Evolutionary conservation across 2,888 invertebrate species (phyloP).

Genomic region (Crepidodera aurea): DNA sequence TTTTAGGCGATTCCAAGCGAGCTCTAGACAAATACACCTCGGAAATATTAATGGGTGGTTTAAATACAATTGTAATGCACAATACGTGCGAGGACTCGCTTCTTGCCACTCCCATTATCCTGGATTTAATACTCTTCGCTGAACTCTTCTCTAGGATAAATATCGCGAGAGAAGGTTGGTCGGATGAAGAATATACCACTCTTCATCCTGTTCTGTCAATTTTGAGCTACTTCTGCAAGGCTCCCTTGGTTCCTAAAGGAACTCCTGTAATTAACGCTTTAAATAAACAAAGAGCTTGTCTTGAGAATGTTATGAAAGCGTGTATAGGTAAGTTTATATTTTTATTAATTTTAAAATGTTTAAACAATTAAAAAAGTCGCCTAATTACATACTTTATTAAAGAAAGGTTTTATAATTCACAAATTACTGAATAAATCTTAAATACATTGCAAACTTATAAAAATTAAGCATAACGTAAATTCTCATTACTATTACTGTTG

Average conservation of each 20-base stretch:
- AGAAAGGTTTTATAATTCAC: too few species aligned
- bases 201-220: conserved; percentile 84
- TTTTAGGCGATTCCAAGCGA: conserved; percentile 87
- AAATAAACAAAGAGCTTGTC: conserved; percentile 83
- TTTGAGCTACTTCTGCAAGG: conserved; percentile 90
- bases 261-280: conserved; percentile 91
- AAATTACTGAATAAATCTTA: too few species aligned
- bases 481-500: too few species aligned
- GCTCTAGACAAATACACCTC: conserved; percentile 98
- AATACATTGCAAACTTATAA: too few species aligned
- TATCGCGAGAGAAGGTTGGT: conserved; percentile 62
- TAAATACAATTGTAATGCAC: conserved; percentile 91
- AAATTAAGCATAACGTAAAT: too few species aligned
- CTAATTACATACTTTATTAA: too few species aligned
- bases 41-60: conserved; percentile 93
- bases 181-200: conserved; percentile 62
- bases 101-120: conserved; percentile 89
- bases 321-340: conserved; percentile 69
- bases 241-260: conserved; percentile 81
- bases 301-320: conserved; percentile 90
- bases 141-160: conserved; percentile 85
- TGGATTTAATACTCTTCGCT: conserved; percentile 87
- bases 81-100: conserved; percentile 98
- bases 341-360: too few species aligned
- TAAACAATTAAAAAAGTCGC: too few species aligned